These are phyloP conservation scores for Dysmachus trigonus DNA, from an alignment of 2,888 invertebrate species.

Conservation along the genomic window DNA sequence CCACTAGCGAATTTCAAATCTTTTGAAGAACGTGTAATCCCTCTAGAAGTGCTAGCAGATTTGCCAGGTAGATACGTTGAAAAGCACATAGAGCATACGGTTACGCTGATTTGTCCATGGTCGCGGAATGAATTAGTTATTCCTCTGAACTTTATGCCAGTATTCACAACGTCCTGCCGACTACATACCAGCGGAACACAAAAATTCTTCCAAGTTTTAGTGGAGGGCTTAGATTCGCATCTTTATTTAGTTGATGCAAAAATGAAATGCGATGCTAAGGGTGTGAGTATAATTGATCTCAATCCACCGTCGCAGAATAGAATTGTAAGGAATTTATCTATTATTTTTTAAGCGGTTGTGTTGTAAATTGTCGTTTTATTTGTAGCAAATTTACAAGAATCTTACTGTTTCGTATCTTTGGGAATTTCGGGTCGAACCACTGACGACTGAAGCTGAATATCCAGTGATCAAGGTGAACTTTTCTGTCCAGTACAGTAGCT, in stretches of 20 bases:
- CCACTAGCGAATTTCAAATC: conserved; percentile 70
- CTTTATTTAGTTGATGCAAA: conserved; percentile 66
- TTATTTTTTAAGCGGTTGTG: neutral
- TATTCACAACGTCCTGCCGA: conserved; percentile 81
- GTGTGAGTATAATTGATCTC: conserved; percentile 71
- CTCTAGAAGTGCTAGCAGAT: conserved; percentile 76
- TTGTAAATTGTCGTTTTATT: neutral
- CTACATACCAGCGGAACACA: conserved; percentile 84
- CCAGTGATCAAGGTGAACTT: conserved; percentile 74
- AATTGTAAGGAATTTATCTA: conserved; percentile 65
- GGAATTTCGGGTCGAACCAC: conserved; percentile 75
- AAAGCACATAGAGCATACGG: conserved; percentile 78
- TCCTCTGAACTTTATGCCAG: conserved; percentile 82
- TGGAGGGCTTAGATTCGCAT: conserved; percentile 70
- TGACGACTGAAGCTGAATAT: conserved; percentile 68
- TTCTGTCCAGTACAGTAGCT: conserved; percentile 68
- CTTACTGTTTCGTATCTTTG: conserved; percentile 84
- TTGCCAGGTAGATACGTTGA: conserved; percentile 77
- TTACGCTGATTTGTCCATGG: conserved; percentile 85
- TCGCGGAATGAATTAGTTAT: conserved; percentile 76
- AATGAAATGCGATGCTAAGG: conserved; percentile 70
- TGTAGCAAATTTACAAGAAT: conserved; percentile 75
- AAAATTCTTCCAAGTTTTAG: conserved; percentile 84
- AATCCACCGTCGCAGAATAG: conserved; percentile 71
- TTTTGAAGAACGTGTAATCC: conserved; percentile 72